phyloP scores from a whole-genome alignment of 2,888 invertebrate species.

The Drosophila rubida region DNA sequence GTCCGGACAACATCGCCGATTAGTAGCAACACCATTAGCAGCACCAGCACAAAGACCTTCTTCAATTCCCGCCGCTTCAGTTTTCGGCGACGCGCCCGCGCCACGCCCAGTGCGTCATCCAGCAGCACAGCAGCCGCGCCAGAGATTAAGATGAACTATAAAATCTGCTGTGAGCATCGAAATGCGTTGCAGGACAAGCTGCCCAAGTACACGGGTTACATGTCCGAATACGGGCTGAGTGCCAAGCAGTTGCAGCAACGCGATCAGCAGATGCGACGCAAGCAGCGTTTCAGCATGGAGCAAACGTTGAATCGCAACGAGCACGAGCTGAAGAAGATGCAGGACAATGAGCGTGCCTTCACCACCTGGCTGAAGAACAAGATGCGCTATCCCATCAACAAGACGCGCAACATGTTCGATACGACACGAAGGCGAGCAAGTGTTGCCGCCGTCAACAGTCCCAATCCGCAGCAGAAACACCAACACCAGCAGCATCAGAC shows the following conservation, averaged over 20 bases:
- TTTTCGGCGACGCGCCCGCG: conserved; percentile 63
- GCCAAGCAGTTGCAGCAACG: conserved; percentile 85
- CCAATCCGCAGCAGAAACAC: conserved; percentile 24
- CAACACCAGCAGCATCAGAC: conserved; percentile 22
- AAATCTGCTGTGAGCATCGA: conserved; percentile 85
- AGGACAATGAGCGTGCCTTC: conserved; percentile 86
- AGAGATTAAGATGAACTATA: conserved; percentile 82
- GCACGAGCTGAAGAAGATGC: conserved; percentile 84
- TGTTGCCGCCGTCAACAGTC: conserved; percentile 52
- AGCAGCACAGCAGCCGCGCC: conserved; percentile 37
- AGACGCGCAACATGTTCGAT: conserved; percentile 85
- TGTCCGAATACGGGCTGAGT: conserved; percentile 86
- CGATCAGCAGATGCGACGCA: conserved; percentile 82
- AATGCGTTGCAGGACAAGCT: conserved; percentile 83
- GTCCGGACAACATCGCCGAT: conserved; percentile 2
- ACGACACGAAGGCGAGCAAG: conserved; percentile 60
- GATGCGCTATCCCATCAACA: conserved; percentile 84
- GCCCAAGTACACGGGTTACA: conserved; percentile 86
- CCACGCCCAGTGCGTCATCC: conserved; percentile 35
- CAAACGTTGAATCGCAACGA: conserved; percentile 84
- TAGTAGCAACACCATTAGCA: conserved; percentile 20
- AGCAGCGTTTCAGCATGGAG: conserved; percentile 73
- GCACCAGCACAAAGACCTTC: conserved; percentile 51
- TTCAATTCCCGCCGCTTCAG: conserved; percentile 78
- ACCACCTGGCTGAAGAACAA: conserved; percentile 86